These are phyloP conservation scores for Epicauta chinensis DNA, from an alignment of 1,140 invertebrate genomes.

Conservation along the genomic window DNA sequence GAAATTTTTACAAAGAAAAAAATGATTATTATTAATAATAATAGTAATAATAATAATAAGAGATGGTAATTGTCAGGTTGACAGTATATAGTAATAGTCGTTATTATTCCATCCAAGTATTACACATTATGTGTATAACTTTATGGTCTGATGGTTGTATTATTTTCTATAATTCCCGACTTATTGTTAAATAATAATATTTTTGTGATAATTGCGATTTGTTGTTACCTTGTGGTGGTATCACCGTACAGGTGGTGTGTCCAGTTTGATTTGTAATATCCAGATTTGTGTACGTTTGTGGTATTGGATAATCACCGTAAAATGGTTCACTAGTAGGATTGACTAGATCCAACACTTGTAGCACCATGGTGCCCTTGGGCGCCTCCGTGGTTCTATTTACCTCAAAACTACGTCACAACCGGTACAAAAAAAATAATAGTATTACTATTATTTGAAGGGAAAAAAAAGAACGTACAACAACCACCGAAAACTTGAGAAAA, in stretches of 20 bases:
- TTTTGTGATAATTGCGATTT: not conserved
- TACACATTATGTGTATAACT: too few species aligned
- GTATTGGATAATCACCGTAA: conserved; percentile 41
- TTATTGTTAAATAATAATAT: not conserved
- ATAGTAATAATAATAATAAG: too few species aligned
- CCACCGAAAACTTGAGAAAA: not conserved
- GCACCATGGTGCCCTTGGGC: conserved; percentile 41
- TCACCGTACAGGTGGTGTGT: conserved; percentile 42
- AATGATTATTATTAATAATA: too few species aligned
- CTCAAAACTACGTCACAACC: conserved; percentile 33
- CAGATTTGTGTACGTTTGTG: conserved; percentile 38
- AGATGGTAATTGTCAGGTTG: too few species aligned
- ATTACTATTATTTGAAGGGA: too few species aligned
- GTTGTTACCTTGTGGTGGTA: conserved; percentile 37
- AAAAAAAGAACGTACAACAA: not conserved
- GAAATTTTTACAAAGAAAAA: too few species aligned
- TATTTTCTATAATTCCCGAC: too few species aligned
- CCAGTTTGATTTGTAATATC: conserved; percentile 36
- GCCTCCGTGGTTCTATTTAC: conserved; percentile 35
- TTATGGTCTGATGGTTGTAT: too few species aligned
- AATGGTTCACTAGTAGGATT: conserved; percentile 38
- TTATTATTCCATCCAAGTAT: too few species aligned
- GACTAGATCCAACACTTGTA: conserved; percentile 43
- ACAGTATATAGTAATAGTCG: too few species aligned
- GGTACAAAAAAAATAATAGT: conserved; percentile 5